Conservation (phyloP, 2,888 invertebrate genomes). For the Silvanus unidentatus region DNA sequence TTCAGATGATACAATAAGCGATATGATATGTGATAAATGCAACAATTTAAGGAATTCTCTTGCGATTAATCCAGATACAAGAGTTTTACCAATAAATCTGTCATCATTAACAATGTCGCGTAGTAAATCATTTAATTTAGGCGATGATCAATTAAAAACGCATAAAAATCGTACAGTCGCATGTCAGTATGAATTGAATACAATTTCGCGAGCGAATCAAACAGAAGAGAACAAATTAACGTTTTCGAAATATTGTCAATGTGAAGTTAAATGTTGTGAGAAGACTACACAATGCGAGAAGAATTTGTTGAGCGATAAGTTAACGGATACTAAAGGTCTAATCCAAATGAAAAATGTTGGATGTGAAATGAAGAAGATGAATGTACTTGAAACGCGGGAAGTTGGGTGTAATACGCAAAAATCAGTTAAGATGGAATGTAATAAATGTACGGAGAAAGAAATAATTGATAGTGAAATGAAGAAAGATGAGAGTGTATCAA, state of each 20-base stretch:
- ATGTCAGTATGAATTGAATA: constrained; percentile 29
- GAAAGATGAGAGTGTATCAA: constrained; percentile 30
- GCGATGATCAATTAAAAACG: constrained; percentile 49
- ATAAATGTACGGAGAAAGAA: constrained; percentile 33
- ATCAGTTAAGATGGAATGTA: constrained; percentile 17
- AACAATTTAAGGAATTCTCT: constrained; percentile 49
- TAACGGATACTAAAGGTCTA: constrained; percentile 40
- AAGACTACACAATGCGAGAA: constrained; percentile 38
- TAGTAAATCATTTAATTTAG: constrained; percentile 57
- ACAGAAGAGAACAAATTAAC: constrained; percentile 32
- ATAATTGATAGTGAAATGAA: constrained; percentile 24
- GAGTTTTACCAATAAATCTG: constrained; percentile 46
- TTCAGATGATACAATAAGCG: constrained; percentile 49
- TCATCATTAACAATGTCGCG: constrained; percentile 47
- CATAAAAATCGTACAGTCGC: constrained; percentile 50
- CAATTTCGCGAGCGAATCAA: constrained; percentile 36
- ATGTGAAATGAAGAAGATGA: constrained; percentile 30
- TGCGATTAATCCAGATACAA: constrained; percentile 53
- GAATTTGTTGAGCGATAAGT: constrained; percentile 25
- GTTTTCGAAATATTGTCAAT: constrained; percentile 35
- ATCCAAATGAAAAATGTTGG: constrained; percentile 25
- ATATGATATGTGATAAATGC: constrained; percentile 51
- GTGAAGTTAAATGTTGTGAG: constrained; percentile 30
- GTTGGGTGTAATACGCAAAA: constrained; percentile 27
- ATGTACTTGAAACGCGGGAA: constrained; percentile 20